These are phyloP conservation scores for Chrysolina americana DNA, from an alignment of 2,888 invertebrate genomes.

Conservation along the genomic window DNA sequence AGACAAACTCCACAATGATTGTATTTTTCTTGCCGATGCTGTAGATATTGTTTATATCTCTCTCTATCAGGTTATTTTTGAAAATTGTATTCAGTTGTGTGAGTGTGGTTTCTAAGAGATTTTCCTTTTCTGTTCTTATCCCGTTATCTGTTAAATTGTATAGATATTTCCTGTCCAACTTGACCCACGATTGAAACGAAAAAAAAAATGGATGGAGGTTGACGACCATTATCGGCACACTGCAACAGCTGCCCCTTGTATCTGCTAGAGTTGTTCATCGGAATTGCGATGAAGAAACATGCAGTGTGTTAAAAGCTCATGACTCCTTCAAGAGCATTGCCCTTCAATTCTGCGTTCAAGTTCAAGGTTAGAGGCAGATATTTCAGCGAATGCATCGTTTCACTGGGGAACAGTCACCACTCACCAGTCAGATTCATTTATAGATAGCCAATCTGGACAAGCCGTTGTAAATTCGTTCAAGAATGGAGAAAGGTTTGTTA, in stretches of 20 bases:
- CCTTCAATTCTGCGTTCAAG: slow-evolving; percentile 50
- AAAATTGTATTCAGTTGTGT: too few relatives aligned
- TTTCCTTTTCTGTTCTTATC: too few relatives aligned
- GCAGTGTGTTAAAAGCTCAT: slow-evolving; percentile 39
- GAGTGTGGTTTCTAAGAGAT: too few relatives aligned
- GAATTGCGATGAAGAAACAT: slow-evolving; percentile 17
- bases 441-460: slow-evolving; percentile 5
- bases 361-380: slow-evolving; percentile 51
- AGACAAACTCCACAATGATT: too few relatives aligned
- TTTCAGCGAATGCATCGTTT: slow-evolving; percentile 31
- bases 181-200: too few relatives aligned
- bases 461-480: neutral
- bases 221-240: neutral
- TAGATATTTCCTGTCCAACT: too few relatives aligned
- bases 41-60: too few relatives aligned
- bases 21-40: too few relatives aligned
- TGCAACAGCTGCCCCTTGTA: slow-evolving; percentile 14
- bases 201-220: neutral
- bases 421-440: slow-evolving; percentile 22
- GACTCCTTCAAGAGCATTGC: slow-evolving; percentile 48
- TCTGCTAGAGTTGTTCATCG: neutral
- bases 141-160: too few relatives aligned
- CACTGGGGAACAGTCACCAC: slow-evolving; percentile 20
- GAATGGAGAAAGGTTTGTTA: neutral
- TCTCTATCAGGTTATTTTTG: too few relatives aligned